A percentile compares a stretch with the other conserved stretches of the same genome.
Conservation (phyloP, 2,888 invertebrate species). For the Hyposoter dolosus region DNA sequence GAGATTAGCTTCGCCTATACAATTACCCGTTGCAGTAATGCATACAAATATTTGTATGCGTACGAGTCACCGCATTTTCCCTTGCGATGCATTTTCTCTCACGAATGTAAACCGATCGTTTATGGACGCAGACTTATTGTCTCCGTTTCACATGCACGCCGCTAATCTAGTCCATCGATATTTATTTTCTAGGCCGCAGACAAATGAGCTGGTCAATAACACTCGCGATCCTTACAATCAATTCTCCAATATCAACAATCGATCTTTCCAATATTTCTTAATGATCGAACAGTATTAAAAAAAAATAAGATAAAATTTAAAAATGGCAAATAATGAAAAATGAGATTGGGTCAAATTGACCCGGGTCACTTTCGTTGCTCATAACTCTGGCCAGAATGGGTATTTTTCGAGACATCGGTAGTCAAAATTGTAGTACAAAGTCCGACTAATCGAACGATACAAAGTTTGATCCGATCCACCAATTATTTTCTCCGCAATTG, state of each 20-base stretch:
- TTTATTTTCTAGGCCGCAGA: neutral
- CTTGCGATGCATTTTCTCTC: constrained; percentile 27
- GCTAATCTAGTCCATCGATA: constrained; percentile 5
- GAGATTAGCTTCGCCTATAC: constrained; percentile 44
- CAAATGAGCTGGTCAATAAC: neutral
- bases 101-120: constrained; percentile 50
- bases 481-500: neutral
- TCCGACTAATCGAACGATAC: neutral
- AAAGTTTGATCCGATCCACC: neutral
- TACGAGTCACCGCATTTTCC: constrained; percentile 21
- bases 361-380: neutral
- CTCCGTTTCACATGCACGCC: neutral
- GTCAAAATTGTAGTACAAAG: neutral
- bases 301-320: neutral
- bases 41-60: constrained; percentile 14
- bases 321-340: neutral
- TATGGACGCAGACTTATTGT: constrained; percentile 36
- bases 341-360: neutral
- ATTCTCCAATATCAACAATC: neutral
- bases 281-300: neutral
- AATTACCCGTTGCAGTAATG: constrained; percentile 39
- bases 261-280: neutral
- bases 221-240: neutral
- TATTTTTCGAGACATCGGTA: neutral
- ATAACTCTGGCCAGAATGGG: neutral